Percentiles rank a stretch among this genome's conserved stretches.
Conservation (phyloP, 2,113 vertebrate genomes). For the Coregonus clupeaformis region DNA sequence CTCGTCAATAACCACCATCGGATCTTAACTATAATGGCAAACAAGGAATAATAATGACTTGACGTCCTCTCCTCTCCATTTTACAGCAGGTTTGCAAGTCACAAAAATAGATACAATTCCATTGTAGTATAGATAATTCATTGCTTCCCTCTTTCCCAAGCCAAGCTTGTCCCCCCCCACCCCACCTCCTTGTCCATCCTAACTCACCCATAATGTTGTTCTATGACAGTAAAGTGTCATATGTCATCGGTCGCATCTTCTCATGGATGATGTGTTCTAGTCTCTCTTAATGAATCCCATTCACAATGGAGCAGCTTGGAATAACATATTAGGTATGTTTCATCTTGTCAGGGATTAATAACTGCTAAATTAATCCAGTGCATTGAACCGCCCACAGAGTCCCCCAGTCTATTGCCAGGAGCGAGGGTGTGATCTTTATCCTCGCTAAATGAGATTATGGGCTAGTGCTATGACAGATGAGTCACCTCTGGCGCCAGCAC, state of each 20-base stretch:
- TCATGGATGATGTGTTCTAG: background rate
- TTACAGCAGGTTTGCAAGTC: background rate
- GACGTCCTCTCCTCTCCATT: too few relatives aligned
- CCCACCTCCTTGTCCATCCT: too few relatives aligned
- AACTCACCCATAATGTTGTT: background rate
- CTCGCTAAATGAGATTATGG: slow-evolving; percentile 3
- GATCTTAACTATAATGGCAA: too few relatives aligned
- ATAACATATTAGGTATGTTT: background rate
- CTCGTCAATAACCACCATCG: too few relatives aligned
- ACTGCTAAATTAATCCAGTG: slow-evolving; percentile 1
- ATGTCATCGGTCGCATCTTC: background rate
- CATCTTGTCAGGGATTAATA: slow-evolving; percentile 4
- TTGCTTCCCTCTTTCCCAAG: too few relatives aligned
- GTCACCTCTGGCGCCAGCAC: background rate
- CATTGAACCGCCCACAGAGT: slow-evolving; percentile 2
- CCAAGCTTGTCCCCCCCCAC: too few relatives aligned
- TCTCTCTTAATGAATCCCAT: background rate
- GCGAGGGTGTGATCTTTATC: background rate
- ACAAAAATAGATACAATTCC: too few relatives aligned
- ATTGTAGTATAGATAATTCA: too few relatives aligned
- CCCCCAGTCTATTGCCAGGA: background rate
- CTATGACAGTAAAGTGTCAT: background rate
- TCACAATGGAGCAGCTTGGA: background rate
- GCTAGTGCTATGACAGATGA: background rate
- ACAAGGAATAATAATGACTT: too few relatives aligned